Evolutionary conservation across 2,113 vertebrate genomes (phyloP).

Genomic region (Silurus asotus): DNA sequence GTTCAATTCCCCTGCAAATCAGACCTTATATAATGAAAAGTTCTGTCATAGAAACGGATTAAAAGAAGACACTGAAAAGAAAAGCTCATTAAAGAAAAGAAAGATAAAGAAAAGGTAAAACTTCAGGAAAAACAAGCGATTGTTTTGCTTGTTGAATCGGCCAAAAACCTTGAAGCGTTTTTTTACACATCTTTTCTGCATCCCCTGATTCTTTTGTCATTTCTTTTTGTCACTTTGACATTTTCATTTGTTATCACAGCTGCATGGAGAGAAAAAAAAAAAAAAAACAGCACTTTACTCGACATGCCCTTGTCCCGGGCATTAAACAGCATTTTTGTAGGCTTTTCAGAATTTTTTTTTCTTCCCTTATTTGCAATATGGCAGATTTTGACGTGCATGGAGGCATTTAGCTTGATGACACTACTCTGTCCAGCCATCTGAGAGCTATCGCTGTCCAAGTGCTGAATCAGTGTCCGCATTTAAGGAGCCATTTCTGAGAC

Average conservation of each 20-base stretch:
- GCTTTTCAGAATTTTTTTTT: not conserved
- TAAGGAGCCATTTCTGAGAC: conserved; percentile 35
- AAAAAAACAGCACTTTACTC: not conserved
- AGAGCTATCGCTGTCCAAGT: conserved; percentile 11
- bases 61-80: not conserved
- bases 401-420: conserved; percentile 43
- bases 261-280: not conserved
- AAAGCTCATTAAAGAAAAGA: not conserved
- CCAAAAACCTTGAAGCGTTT: conserved; percentile 19
- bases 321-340: not conserved
- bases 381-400: conserved; percentile 17
- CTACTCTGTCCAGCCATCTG: conserved; percentile 31
- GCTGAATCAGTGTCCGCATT: conserved; percentile 43
- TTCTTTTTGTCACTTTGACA: conserved; percentile 23
- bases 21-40: too few species aligned
- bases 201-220: not conserved
- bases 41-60: too few species aligned
- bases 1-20: too few species aligned
- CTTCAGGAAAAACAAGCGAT: not conserved
- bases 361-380: not conserved
- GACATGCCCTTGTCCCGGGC: not conserved
- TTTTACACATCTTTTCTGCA: not conserved
- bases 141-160: conserved; percentile 13
- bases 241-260: conserved; percentile 37
- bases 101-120: not conserved